Percentiles rank a stretch among this genome's conserved stretches.
Evolutionary conservation across 2,888 invertebrate genomes (phyloP).

Genomic region (Trichopria drosophilae): DNA sequence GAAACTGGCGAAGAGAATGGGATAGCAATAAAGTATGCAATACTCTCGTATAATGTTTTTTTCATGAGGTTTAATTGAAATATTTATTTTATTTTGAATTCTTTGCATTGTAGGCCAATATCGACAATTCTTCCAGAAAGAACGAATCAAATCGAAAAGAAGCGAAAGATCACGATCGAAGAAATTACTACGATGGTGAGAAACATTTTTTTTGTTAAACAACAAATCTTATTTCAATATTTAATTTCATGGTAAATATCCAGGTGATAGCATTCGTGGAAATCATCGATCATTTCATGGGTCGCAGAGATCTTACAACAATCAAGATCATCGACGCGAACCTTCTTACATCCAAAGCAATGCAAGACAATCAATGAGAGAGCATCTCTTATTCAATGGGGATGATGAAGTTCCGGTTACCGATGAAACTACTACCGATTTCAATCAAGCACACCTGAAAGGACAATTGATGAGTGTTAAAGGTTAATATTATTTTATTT

Average conservation of each 20-base stretch:
- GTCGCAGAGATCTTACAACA: conserved; percentile 38
- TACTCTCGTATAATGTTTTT: not conserved
- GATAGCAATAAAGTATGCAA: conserved; percentile 55
- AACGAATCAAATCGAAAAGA: conserved; percentile 37
- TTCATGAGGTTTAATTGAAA: not conserved
- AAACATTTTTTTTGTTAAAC: no score
- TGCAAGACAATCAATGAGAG: conserved; percentile 30
- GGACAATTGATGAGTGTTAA: conserved; percentile 53
- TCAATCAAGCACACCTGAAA: conserved; percentile 39
- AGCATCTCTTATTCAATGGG: conserved; percentile 33
- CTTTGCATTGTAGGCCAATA: conserved; percentile 26
- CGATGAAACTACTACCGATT: conserved; percentile 42
- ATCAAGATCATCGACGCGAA: conserved; percentile 45
- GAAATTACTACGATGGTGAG: conserved; percentile 42
- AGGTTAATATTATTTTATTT: conserved; percentile 38
- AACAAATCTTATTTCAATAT: no score
- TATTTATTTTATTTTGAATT: conserved; percentile 2
- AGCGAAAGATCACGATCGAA: conserved; percentile 44
- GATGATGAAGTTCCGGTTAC: conserved; percentile 44
- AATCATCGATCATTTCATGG: conserved; percentile 40
- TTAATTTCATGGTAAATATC: conserved; percentile 43
- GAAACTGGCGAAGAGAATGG: conserved; percentile 60
- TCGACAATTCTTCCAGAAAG: conserved; percentile 35
- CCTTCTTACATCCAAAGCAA: conserved; percentile 38
- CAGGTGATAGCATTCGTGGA: conserved; percentile 38